A percentile compares a stretch with the other conserved stretches of the same genome.
phyloP scores from a whole-genome alignment of 2,113 vertebrate species.

The Oriolus oriolus region DNA sequence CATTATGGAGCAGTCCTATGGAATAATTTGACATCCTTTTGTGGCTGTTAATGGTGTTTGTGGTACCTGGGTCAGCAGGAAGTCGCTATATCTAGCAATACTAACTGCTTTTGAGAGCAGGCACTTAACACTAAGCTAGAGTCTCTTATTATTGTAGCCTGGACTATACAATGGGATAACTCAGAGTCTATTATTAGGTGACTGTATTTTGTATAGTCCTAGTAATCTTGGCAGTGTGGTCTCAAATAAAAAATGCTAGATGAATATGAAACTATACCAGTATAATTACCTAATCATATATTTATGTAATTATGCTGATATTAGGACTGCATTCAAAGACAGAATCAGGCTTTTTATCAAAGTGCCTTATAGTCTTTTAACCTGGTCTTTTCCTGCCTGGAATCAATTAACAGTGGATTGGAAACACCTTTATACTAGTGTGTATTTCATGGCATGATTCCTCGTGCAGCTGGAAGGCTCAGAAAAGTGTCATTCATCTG shows the following conservation, averaged over 20 bases:
- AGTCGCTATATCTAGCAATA: background rate
- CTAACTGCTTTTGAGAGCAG: background rate
- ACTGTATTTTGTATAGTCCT: background rate
- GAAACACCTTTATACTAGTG: background rate
- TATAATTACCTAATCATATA: background rate
- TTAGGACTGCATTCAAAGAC: background rate
- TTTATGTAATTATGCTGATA: background rate
- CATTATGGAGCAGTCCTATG: background rate
- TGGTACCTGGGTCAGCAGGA: background rate
- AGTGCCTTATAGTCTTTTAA: background rate
- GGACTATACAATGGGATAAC: background rate
- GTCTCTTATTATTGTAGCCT: background rate
- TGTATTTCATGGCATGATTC: background rate
- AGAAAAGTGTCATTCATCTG: background rate
- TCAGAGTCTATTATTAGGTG: background rate
- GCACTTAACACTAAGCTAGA: background rate
- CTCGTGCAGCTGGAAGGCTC: background rate
- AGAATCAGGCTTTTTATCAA: background rate
- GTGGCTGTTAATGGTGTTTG: background rate
- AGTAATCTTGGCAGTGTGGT: background rate
- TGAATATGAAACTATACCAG: background rate
- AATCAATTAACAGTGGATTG: background rate
- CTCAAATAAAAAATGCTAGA: background rate
- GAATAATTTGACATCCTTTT: background rate
- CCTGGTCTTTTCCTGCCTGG: background rate